Base-by-base conservation (phyloP, 1,140 invertebrate genomes). In the Hesperophylax magnus region DNA sequence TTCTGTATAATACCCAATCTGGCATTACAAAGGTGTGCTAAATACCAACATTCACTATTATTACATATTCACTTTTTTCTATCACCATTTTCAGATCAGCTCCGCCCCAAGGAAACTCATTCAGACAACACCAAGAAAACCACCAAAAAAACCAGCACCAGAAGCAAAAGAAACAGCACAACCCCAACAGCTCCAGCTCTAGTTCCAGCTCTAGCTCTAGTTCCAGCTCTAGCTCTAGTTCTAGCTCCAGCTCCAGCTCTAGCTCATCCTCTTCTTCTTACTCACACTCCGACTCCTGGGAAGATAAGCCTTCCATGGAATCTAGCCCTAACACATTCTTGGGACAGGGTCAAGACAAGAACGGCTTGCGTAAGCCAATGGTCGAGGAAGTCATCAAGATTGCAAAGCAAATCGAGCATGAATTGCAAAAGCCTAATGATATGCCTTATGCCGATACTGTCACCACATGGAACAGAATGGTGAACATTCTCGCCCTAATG, bases 401-500 rank as follows among this genome's bases (percentile, higher is more conserved):
- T 1, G 86, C 91, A 2, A 83, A 87, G 58, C 85, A 93, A 85
- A 92, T 94, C 20, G 91, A 88, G 27, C 85, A 91, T 27, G 92
- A 93, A 78, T 54, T 94, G 11, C 88, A 92, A 81, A 86, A 91
- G 53, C 90, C 91, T 0, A 90, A 90, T 82, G 86, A 90, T n/a
- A 92, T 93, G 83, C 89, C 89, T 0, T 87, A 90, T 81, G 81
- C 90, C 58, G 87, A 92, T n/a, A 92, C 92, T 39, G 85, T 94
- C 1, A 89, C 91, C 20, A 94, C 93, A 84, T 94, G 92, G 86
- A 91, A 88, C 54, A 91, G 92, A 27, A 84, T 95, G 15, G 87
- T 88, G 17, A 87, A 88, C 11, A 71, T 94, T 8, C 86, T 93
- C 58, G 88, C 92, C 15, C 89, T 89, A 2, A 93, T 94, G 92